Conservation (phyloP, 2,113 vertebrate genomes). For the Progne subis region DNA sequence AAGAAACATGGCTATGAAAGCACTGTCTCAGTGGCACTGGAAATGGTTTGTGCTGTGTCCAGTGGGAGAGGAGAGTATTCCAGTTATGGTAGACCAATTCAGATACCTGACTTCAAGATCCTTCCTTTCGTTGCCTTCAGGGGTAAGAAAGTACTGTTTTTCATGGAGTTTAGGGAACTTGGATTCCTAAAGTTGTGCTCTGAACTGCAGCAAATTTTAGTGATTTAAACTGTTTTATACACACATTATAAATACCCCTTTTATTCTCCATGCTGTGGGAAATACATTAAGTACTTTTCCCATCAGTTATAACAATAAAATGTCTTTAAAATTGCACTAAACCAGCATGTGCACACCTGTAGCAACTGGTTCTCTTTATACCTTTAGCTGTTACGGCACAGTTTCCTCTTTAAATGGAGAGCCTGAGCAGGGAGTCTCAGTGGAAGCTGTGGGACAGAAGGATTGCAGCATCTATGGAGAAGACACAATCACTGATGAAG, state of each 20-base stretch:
- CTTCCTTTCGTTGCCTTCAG: background rate
- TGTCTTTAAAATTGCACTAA: background rate
- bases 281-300: background rate
- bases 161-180: background rate
- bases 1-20: background rate
- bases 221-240: background rate
- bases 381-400: conserved; percentile 88
- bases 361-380: background rate
- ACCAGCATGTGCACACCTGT: background rate
- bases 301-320: background rate
- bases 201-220: background rate
- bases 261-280: background rate
- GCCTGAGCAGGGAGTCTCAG: conserved; percentile 89
- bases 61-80: background rate
- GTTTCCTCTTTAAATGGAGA: conserved; percentile 94
- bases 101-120: background rate
- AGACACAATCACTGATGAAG: conserved; percentile 93
- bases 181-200: background rate
- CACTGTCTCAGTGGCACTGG: background rate
- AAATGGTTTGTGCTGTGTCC: background rate
- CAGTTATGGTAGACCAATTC: background rate
- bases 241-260: background rate
- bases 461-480: conserved; percentile 92
- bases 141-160: background rate
- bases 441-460: conserved; percentile 91